Conservation (phyloP, 2,113 vertebrate species). For the Thalassoma bifasciatum region DNA sequence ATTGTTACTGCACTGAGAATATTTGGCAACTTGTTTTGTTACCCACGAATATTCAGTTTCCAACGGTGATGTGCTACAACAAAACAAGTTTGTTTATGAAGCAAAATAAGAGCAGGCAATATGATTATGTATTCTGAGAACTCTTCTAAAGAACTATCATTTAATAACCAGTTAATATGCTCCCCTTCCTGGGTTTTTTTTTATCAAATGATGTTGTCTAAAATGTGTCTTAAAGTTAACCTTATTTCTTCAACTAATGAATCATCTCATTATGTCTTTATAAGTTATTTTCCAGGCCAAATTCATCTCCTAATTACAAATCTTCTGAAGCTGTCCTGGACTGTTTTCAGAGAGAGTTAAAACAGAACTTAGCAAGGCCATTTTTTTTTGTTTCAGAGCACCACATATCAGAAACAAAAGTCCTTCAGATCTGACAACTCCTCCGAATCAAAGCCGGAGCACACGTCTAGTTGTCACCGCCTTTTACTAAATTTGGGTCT, state of each 20-base stretch:
- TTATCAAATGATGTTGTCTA: neutral
- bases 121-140: neutral
- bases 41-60: slow-evolving; percentile 1
- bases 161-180: neutral
- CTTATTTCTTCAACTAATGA: neutral
- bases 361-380: neutral
- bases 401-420: slow-evolving; percentile 10
- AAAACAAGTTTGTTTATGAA: slow-evolving; percentile 17
- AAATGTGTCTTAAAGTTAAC: neutral
- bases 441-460: slow-evolving; percentile 3
- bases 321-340: slow-evolving; percentile 9
- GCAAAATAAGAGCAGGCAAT: neutral
- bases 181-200: too few species aligned
- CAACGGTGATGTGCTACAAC: neutral
- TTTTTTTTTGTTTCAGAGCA: slow-evolving; percentile 15
- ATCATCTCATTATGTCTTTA: neutral
- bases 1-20: slow-evolving; percentile 12
- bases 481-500: neutral
- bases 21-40: neutral
- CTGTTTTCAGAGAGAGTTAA: neutral
- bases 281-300: neutral
- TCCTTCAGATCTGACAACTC: neutral
- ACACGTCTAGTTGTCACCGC: neutral
- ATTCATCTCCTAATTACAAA: neutral
- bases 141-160: neutral